These are phyloP conservation scores for Zingel zingel DNA, from an alignment of 2,113 vertebrate species.

Conservation along the genomic window DNA sequence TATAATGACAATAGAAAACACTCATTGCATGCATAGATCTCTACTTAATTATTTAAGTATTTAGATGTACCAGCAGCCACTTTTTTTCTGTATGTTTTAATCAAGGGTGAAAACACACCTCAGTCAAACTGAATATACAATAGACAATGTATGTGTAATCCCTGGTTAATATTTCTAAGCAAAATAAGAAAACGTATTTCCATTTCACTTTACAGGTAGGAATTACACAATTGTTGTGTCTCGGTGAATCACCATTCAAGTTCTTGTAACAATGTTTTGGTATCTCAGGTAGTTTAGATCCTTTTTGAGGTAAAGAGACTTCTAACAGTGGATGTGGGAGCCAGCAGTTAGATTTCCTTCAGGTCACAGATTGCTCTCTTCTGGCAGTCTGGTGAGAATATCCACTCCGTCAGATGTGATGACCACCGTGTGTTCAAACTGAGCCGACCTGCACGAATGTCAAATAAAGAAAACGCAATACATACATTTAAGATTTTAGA, in stretches of 20 bases:
- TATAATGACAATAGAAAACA: not conserved
- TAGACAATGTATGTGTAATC: not conserved
- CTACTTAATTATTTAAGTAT: not conserved
- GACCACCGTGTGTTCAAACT: slow-evolving; percentile 95
- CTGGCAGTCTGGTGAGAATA: slow-evolving; percentile 89
- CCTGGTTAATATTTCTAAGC: not conserved
- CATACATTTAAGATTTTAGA: not conserved
- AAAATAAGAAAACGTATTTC: not conserved
- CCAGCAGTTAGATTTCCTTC: not conserved
- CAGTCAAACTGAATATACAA: not conserved
- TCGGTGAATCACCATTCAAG: not conserved
- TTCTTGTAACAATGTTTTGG: not conserved
- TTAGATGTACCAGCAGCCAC: not conserved
- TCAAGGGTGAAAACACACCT: not conserved
- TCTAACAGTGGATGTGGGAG: not conserved
- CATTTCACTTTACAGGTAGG: not conserved
- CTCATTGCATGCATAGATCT: not conserved
- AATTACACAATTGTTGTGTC: not conserved
- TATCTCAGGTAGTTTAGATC: not conserved
- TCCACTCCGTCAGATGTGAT: slow-evolving; percentile 91
- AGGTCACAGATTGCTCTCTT: slow-evolving; percentile 80
- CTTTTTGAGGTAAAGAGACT: not conserved
- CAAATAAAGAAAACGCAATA: slow-evolving; percentile 1
- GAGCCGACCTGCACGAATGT: slow-evolving; percentile 89
- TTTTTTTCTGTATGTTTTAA: not conserved